phyloP scores from a whole-genome alignment of 1,140 invertebrate genomes.

The Drosophila littoralis region DNA sequence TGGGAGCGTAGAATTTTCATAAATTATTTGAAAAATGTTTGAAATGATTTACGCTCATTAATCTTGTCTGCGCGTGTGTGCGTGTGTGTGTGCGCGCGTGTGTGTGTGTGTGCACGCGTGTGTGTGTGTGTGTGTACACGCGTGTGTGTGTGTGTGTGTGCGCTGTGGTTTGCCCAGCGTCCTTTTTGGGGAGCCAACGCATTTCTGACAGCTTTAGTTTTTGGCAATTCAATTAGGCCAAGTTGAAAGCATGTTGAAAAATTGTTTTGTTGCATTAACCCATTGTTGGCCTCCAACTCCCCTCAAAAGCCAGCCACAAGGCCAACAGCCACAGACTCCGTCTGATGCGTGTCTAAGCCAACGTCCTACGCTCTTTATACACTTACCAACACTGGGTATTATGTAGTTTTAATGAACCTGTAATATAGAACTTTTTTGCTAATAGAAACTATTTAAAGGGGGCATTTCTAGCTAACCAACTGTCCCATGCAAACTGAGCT shows the following conservation, averaged over 20 bases:
- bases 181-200: conserved; percentile 32
- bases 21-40: conserved; percentile 68
- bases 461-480: no score
- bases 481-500: no score
- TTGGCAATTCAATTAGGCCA: conserved; percentile 68
- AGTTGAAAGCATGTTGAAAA: conserved; percentile 63
- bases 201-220: conserved; percentile 68
- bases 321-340: conserved; percentile 21
- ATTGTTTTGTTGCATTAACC: conserved; percentile 61
- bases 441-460: no score
- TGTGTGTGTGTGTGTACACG: neutral
- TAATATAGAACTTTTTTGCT: no score
- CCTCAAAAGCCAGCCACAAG: conserved; percentile 8
- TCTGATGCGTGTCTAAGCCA: conserved; percentile 43
- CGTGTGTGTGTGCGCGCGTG: conserved; percentile 4
- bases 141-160: conserved; percentile 10
- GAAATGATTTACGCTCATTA: conserved; percentile 68
- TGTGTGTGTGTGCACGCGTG: conserved; percentile 2
- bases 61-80: conserved; percentile 41
- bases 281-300: conserved; percentile 35
- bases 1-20: conserved; percentile 56
- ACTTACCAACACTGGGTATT: neutral
- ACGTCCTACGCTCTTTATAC: neutral
- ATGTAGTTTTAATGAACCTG: no score
- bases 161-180: conserved; percentile 23